Evolutionary conservation across 1,140 invertebrate genomes (phyloP), one percentile per base, ranked within the genome.

Genomic region (Gonatopus flavifemur): DNA sequence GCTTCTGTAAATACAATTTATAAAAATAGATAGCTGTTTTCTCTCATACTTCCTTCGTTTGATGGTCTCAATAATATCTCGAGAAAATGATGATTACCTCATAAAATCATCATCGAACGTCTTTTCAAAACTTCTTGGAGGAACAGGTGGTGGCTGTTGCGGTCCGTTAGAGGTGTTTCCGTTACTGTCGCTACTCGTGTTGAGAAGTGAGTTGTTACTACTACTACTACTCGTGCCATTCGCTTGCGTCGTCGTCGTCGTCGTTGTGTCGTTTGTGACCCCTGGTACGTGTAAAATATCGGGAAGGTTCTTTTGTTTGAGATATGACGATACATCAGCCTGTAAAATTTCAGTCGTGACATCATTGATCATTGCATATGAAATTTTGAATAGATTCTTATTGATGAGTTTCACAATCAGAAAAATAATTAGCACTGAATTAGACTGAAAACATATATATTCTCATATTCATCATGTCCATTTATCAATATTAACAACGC

Each of bases 111-210:
- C 73, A 13, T 77, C 76, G 16, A 82, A 80, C 33, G 79, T 74
- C 57, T 82, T 84, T 52, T 86, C 82, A 47, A 85, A 78, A 57
- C 81, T 80, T 52, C 86, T 78, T 16, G 86, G 86, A 51, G 86
- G 86, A 44, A 87, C 82, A 40, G 86, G 85, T 20, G 84, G 85
- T 57, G 79, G 74, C 49, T 71, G 81, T 72, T 79, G 78, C 24
- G 69, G 60, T 20, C 78, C 76, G 62, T 79, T 80, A 1, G 73
- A 74, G 1, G 71, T 64, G 44, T 70, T 80, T 42, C 78, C 79
- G 50, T 80, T 81, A 8, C 57, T 70, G 18, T 77, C 76, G 28
- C 51, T 67, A 30, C 24, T 63, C 13, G 61, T 31, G 20, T 55
- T 68, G 6, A 62, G 31, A 7, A 63, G 24, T 51, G 36, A 59